Evolutionary conservation across 2,888 invertebrate genomes (phyloP).

Genomic region (Zhengitettix transpicula): DNA sequence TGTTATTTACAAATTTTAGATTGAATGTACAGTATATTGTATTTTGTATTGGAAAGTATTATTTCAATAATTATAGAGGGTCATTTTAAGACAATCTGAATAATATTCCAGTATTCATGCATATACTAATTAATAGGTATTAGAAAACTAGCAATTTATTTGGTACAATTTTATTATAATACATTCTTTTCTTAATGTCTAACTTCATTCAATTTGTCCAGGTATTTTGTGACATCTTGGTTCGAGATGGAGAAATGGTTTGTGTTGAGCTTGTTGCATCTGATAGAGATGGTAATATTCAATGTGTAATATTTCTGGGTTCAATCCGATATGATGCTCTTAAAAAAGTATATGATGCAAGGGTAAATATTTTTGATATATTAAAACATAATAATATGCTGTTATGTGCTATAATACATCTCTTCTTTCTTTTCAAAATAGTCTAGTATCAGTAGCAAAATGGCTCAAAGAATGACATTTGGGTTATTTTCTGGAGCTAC

Average conservation of each 20-base stretch:
- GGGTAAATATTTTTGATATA: slow-evolving; percentile 42
- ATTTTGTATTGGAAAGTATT: too few relatives aligned
- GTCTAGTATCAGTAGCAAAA: slow-evolving; percentile 85
- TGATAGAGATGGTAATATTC: slow-evolving; percentile 68
- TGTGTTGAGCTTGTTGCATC: slow-evolving; percentile 93
- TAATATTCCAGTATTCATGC: too few relatives aligned
- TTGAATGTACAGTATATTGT: too few relatives aligned
- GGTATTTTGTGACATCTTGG: slow-evolving; percentile 91
- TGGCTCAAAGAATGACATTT: slow-evolving; percentile 90
- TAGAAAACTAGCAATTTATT: background rate
- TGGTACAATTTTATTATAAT: background rate
- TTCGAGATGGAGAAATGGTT: slow-evolving; percentile 96
- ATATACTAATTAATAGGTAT: background rate
- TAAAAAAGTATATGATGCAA: slow-evolving; percentile 88
- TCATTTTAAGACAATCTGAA: too few relatives aligned
- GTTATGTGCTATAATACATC: too few relatives aligned
- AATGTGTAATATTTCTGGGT: slow-evolving; percentile 91
- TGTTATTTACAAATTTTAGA: too few relatives aligned
- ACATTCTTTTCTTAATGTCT: background rate
- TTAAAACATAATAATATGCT: too few relatives aligned
- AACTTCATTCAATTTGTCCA: slow-evolving; percentile 17
- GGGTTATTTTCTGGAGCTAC: slow-evolving; percentile 64
- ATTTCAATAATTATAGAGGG: too few relatives aligned
- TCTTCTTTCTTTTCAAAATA: slow-evolving; percentile 21
- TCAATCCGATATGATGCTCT: slow-evolving; percentile 95